A percentile compares a stretch with the other conserved stretches of the same genome.
These are phyloP conservation scores for Atta colombica DNA, from an alignment of 1,140 invertebrate genomes.

Conservation along the genomic window DNA sequence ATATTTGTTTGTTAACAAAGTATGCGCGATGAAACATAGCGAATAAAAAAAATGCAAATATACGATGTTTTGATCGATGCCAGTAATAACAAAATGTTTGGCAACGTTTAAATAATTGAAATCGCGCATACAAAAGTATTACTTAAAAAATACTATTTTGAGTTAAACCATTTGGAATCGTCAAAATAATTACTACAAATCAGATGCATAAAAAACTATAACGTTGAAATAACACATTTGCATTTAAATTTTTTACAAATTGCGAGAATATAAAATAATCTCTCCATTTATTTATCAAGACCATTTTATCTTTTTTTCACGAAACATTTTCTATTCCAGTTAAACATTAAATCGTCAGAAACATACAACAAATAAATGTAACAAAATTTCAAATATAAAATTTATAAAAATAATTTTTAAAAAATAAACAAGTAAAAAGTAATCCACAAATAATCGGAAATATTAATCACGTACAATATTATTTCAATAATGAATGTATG, in stretches of 20 bases:
- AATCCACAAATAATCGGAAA: not conserved
- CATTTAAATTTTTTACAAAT: not conserved
- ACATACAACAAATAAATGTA: not conserved
- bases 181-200: not conserved
- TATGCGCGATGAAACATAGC: not conserved
- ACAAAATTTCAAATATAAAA: not conserved
- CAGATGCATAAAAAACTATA: not conserved
- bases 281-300: not conserved
- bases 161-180: not conserved
- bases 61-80: not conserved
- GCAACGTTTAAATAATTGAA: not conserved
- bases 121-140: not conserved
- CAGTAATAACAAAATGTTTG: not conserved
- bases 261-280: not conserved
- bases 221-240: not conserved
- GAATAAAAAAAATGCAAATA: not conserved
- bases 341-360: not conserved
- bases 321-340: not conserved
- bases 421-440: not conserved
- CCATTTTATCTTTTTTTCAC: not conserved
- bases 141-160: not conserved
- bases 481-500: not conserved
- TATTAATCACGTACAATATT: not conserved
- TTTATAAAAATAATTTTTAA: not conserved
- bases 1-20: constrained; percentile 1